Percentiles rank a stretch among this genome's conserved stretches.
Evolutionary conservation across 2,797 vertebrate species (phyloP).

Genomic region (Channa striata): DNA sequence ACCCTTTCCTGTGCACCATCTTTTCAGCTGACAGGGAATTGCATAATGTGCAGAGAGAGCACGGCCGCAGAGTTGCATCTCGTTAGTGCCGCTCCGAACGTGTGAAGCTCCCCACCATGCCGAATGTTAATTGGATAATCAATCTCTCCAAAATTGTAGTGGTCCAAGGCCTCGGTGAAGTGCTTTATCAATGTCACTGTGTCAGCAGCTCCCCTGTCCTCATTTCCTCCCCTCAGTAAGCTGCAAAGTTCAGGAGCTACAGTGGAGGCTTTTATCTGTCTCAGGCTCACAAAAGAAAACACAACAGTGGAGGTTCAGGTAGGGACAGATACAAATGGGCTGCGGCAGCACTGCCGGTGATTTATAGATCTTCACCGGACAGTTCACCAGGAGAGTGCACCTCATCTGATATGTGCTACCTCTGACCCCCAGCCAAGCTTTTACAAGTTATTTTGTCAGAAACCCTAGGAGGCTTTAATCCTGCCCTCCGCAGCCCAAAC

Average conservation of each 20-base stretch:
- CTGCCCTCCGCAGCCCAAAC: slow-evolving; percentile 55
- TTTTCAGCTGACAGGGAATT: neutral
- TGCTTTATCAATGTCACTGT: slow-evolving; percentile 73
- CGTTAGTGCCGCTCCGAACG: slow-evolving; percentile 74
- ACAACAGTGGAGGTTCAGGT: slow-evolving; percentile 19
- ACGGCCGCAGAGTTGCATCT: slow-evolving; percentile 65
- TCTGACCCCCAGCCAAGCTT: slow-evolving; percentile 75
- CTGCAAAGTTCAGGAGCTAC: slow-evolving; percentile 71
- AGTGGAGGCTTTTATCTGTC: slow-evolving; percentile 67
- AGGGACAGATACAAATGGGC: slow-evolving; percentile 65
- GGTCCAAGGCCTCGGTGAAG: slow-evolving; percentile 51
- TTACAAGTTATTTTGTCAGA: slow-evolving; percentile 80
- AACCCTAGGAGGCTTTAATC: slow-evolving; percentile 55
- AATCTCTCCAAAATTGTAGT: slow-evolving; percentile 78
- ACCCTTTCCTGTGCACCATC: neutral
- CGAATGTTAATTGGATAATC: slow-evolving; percentile 83
- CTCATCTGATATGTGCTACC: slow-evolving; percentile 66
- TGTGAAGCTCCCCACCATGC: slow-evolving; percentile 51
- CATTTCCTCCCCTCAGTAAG: slow-evolving; percentile 69
- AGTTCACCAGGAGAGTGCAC: slow-evolving; percentile 56
- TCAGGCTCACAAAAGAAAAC: slow-evolving; percentile 43
- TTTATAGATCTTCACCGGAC: slow-evolving; percentile 73
- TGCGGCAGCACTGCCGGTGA: slow-evolving; percentile 60
- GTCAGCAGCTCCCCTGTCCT: slow-evolving; percentile 65
- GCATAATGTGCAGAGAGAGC: slow-evolving; percentile 16